Base-by-base conservation (phyloP, 2,113 vertebrate genomes). In the Phalacrocorax pelagicus region DNA sequence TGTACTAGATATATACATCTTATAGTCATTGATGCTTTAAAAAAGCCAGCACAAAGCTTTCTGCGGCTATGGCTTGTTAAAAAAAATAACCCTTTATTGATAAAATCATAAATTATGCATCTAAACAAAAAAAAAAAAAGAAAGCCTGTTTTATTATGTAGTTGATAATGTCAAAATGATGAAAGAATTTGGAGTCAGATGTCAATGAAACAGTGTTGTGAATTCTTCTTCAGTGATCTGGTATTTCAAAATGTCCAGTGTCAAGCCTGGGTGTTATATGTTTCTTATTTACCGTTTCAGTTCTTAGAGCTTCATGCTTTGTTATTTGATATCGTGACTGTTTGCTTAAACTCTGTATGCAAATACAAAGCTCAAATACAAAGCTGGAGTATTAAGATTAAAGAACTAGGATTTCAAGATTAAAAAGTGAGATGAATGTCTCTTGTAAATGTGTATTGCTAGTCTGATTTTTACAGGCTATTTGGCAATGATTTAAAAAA, bases 61-160 rank as follows among this genome's bases (percentile, higher is more conserved):
- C 63, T 74, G 59, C 2, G 2, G 38, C 38, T 92, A 23, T 62
- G 55, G 24, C 36, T 93, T 92, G 49, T 77, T 78, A 66, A 65
- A 75, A 84, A 58, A 66, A 47, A 61, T 2, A 95, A 57, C 29
- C 12, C 58, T 87, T 86, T 96, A 92, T 82, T 97, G 91, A 95
- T 95, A 95, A 97, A 94, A 90, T 95, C 44, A 91, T 94, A 95
- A 93, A 94, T 88, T 88, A 95, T 81, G 38, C 86, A 88, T 91
- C 59, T 93, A 91, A 96, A 91, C 62, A 92, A 88, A 34, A 55
- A 52, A 51, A 90, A 34, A 55, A 38, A 47, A 34, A 38, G 13
- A 38, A 16, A 7, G 10, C 1, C 18, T 95, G 38, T 32, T 94
- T 81, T 72, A 75, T 93, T 69, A 67, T 73, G 54, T 66, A 81